Evolutionary conservation across 2,113 vertebrate species (phyloP).

Genomic region (Nycticryphes semicollaris): DNA sequence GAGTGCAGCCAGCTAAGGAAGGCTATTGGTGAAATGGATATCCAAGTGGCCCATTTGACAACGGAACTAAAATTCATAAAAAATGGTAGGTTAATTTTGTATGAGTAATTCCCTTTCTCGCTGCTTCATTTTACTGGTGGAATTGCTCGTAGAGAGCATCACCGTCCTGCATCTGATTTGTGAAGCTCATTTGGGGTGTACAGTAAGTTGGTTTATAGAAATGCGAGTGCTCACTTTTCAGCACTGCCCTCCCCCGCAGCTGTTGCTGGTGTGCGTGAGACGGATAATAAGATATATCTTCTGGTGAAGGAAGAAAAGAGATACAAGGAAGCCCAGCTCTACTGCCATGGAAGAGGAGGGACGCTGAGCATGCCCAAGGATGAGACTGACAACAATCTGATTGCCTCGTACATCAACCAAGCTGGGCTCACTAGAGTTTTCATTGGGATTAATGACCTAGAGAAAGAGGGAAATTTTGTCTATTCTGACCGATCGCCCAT

Average conservation of each 20-base stretch:
- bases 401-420: conserved; percentile 88
- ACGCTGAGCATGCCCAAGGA: conserved; percentile 96
- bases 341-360: conserved; percentile 91
- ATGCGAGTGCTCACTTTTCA: conserved; percentile 93
- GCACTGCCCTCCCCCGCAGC: conserved; percentile 97
- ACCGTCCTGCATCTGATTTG: not conserved
- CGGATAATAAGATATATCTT: conserved; percentile 93
- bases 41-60: conserved; percentile 87
- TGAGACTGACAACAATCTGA: conserved; percentile 83
- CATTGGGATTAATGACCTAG: conserved; percentile 93
- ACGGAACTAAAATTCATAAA: conserved; percentile 95
- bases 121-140: not conserved
- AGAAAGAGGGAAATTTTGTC: conserved; percentile 87
- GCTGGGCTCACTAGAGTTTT: conserved; percentile 90
- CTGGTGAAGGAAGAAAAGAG: conserved; percentile 97
- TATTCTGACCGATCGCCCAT: conserved; percentile 90
- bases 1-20: conserved; percentile 92
- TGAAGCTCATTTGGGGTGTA: conserved; percentile 54
- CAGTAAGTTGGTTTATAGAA: conserved; percentile 83
- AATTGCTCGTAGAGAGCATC: not conserved
- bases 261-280: conserved; percentile 96
- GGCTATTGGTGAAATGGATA: conserved; percentile 97
- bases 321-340: conserved; percentile 87
- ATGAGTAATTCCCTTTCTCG: not conserved
- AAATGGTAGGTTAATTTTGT: conserved; percentile 82